Percentiles rank a stretch among this genome's conserved stretches.
phyloP scores from a whole-genome alignment of 2,888 invertebrate species.

The Meiosimyza decipiens region DNA sequence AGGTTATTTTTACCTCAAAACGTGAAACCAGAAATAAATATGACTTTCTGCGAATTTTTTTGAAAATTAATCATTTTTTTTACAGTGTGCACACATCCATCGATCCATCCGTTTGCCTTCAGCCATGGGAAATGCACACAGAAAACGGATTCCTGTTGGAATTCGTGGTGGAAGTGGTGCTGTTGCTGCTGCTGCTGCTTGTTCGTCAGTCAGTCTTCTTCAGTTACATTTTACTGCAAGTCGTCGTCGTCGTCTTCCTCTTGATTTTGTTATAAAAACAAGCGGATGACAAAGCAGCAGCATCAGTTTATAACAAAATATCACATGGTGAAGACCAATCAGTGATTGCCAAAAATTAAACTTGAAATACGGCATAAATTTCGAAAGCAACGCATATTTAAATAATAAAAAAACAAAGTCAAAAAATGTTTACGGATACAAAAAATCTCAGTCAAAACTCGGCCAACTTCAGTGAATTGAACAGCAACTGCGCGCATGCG shows the following conservation, averaged over 20 bases:
- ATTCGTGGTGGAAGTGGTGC: conserved; percentile 56
- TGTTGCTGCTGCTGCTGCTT: conserved; percentile 50
- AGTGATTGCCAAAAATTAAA: conserved; percentile 5
- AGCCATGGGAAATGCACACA: conserved; percentile 63
- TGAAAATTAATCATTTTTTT: conserved; percentile 17
- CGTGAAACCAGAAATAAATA: too few species aligned
- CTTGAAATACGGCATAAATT: too few species aligned
- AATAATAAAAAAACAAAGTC: conserved; percentile 6
- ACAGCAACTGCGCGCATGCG: conserved; percentile 29
- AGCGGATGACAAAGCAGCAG: conserved; percentile 60
- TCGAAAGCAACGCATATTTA: conserved; percentile 8
- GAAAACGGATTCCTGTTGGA: conserved; percentile 62
- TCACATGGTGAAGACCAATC: conserved; percentile 57
- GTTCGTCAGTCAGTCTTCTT: conserved; percentile 40
- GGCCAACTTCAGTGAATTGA: conserved; percentile 34
- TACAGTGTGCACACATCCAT: conserved; percentile 9
- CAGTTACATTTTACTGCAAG: conserved; percentile 40
- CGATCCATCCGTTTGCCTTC: conserved; percentile 24
- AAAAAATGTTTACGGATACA: conserved; percentile 61
- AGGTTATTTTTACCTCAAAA: too few species aligned
- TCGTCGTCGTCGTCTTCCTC: conserved; percentile 27
- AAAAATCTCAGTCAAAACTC: conserved; percentile 55
- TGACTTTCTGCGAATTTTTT: too few species aligned
- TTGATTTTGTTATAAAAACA: conserved; percentile 60
- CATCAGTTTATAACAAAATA: conserved; percentile 64